These are phyloP conservation scores for Actinernus sp. DNA, from an alignment of 92 coral and sea anemone genomes.

Conservation along the genomic window DNA sequence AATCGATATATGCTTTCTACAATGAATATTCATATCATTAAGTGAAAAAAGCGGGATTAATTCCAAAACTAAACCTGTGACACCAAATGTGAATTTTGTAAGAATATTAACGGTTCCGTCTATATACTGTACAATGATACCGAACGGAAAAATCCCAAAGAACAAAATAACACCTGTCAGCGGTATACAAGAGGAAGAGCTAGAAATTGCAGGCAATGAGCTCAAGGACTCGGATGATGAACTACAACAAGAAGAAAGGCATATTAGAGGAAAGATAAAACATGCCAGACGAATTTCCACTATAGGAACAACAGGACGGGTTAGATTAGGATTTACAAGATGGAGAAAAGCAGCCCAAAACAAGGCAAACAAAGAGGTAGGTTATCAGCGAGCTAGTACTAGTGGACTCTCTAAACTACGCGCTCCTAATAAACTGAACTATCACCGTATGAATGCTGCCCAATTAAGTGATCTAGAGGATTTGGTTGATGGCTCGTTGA, in stretches of 20 bases:
- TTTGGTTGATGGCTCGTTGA: slow-evolving; percentile 58
- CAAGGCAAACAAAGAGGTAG: slow-evolving; percentile 32
- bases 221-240: slow-evolving; percentile 22
- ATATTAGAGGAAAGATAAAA: neutral
- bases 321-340: slow-evolving; percentile 71
- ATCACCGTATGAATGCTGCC: slow-evolving; percentile 82
- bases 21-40: too few species aligned
- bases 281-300: neutral
- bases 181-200: slow-evolving; percentile 1
- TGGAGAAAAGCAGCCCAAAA: slow-evolving; percentile 51
- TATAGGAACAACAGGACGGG: slow-evolving; percentile 1
- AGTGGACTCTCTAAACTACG: slow-evolving; percentile 10
- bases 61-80: too few species aligned
- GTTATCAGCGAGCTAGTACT: slow-evolving; percentile 18
- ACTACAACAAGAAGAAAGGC: neutral
- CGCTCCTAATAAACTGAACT: slow-evolving; percentile 30
- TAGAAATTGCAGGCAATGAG: neutral
- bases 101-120: too few species aligned
- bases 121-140: slow-evolving; percentile 40
- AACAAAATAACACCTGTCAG: slow-evolving; percentile 65
- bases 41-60: too few species aligned
- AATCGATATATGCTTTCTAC: too few species aligned
- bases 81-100: too few species aligned
- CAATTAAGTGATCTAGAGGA: slow-evolving; percentile 88
- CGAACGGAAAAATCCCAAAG: slow-evolving; percentile 76